Evolutionary conservation across 37 sponge, comb jelly and placozoan genomes (phyloP).

Genomic region (Halichondria panicea): DNA sequence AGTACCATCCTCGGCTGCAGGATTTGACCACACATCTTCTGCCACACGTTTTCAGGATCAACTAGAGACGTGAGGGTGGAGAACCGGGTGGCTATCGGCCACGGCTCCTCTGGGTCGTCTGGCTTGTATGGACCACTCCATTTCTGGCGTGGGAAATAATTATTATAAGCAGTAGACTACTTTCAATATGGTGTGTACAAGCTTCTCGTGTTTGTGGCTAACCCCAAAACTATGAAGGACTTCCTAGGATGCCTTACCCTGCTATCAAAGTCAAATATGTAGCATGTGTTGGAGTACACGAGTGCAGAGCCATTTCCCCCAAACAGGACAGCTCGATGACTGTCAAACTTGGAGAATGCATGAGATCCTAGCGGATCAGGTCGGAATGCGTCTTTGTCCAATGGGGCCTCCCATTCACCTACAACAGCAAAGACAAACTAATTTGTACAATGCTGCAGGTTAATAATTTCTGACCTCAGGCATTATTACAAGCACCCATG

Average conservation of each 20-base stretch:
- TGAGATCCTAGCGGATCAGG: conserved; percentile 32
- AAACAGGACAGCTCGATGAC: conserved; percentile 41
- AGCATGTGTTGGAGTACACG: conserved; percentile 7
- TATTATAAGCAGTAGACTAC: not conserved
- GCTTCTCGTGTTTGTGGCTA: too few species aligned
- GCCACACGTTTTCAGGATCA: conserved; percentile 22
- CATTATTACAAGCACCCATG: too few species aligned
- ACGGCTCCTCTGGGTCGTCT: not conserved
- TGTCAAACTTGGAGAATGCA: conserved; percentile 33
- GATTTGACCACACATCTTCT: conserved; percentile 4
- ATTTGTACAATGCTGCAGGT: too few species aligned
- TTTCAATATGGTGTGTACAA: not conserved
- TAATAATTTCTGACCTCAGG: too few species aligned
- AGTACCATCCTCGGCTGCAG: conserved; percentile 20
- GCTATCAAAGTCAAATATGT: conserved; percentile 23
- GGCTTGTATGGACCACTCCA: conserved; percentile 12
- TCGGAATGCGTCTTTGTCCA: conserved; percentile 11
- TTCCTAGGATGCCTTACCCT: too few species aligned
- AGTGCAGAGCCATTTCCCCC: conserved; percentile 25
- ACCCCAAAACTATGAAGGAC: too few species aligned
- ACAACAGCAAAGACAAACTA: not conserved
- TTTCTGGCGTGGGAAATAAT: not conserved
- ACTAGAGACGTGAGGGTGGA: conserved; percentile 30
- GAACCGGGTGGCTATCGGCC: conserved; percentile 11
- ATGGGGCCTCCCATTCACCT: conserved; percentile 40